These are phyloP conservation scores for Malthinus flaveolus DNA, from an alignment of 2,888 invertebrate species.

Conservation along the genomic window DNA sequence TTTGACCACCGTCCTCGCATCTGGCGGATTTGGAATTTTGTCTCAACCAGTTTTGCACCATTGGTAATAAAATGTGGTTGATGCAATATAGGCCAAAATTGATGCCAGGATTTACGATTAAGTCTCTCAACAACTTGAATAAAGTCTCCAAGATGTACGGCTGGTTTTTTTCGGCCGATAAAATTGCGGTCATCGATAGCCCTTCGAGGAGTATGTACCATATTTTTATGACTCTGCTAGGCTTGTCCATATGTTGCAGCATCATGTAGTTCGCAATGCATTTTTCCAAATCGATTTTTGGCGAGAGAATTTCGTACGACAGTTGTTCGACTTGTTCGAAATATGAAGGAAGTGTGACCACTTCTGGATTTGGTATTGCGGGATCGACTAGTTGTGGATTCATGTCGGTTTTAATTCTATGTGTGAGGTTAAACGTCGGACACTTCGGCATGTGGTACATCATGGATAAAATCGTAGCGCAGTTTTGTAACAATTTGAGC, in stretches of 20 bases:
- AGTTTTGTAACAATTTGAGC: slow-evolving; percentile 81
- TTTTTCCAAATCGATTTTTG: slow-evolving; percentile 53
- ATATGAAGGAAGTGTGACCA: slow-evolving; percentile 60
- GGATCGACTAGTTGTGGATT: slow-evolving; percentile 82
- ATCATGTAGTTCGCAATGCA: slow-evolving; percentile 59
- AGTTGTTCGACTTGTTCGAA: slow-evolving; percentile 66
- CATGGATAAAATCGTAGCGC: slow-evolving; percentile 83
- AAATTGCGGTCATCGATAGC: slow-evolving; percentile 76
- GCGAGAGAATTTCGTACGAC: slow-evolving; percentile 65
- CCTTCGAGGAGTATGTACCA: slow-evolving; percentile 91
- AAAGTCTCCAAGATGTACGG: slow-evolving; percentile 86
- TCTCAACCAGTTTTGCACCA: slow-evolving; percentile 91
- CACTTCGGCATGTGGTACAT: slow-evolving; percentile 96
- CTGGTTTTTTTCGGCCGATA: slow-evolving; percentile 76
- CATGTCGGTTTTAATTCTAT: slow-evolving; percentile 77
- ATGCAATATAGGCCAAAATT: slow-evolving; percentile 90
- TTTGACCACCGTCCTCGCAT: slow-evolving; percentile 80
- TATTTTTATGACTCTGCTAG: slow-evolving; percentile 83
- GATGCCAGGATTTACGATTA: slow-evolving; percentile 79
- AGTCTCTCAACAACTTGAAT: slow-evolving; percentile 79
- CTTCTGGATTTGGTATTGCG: slow-evolving; percentile 70
- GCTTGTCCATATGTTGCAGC: slow-evolving; percentile 71
- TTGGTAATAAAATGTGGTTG: slow-evolving; percentile 87
- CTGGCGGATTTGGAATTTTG: slow-evolving; percentile 64
- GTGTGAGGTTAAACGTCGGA: slow-evolving; percentile 88